Base-by-base conservation (phyloP, 2,113 vertebrate species). In the Lucifuga dentata region DNA sequence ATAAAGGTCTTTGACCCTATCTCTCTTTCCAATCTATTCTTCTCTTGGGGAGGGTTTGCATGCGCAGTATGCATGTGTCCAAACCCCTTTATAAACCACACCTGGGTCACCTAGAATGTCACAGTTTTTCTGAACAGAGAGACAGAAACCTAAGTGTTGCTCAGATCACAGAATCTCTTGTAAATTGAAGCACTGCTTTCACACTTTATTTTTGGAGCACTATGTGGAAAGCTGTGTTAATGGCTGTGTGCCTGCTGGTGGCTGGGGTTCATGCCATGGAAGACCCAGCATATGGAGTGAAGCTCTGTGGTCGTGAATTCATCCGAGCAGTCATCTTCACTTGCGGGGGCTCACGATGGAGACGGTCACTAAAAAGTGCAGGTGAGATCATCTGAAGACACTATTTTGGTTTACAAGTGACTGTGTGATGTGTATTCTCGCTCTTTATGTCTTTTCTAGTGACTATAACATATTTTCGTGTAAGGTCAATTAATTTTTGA, bases 331-430 rank as follows among this genome's bases (percentile, higher is more conserved):
- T 95, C 78, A 95, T 96, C 84, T 95, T 95, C 61, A 95, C 93
- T 57, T 96, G 95, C 0, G 95, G 95, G 33, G 92, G 95, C 5
- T 95, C 95, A 5, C 88, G 94, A 3, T 96, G 95, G 95, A 94
- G 73, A 62, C 86, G 95, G 8, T 87, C 88, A 9, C 81, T 88
- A 35, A 73, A 39, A 40, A 83, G 73, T 58, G 15, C 86, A 88
- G 91, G 94, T 93, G 65, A 88, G 90, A 72, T 26, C 7, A 7
- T 29, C 26, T 29, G 7, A 44, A 29, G 17, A 11, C 5, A 74
- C 26, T 29, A 29, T 7, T 7, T 29, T 29, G 26, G 7, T 7
- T 29, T 29, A 29, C 7, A 29, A 29, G n/a, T n/a, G n/a, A n/a
- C n/a, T n/a, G n/a, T n/a, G n/a, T n/a, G n/a, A n/a, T n/a, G n/a